Evolutionary conservation across 2,888 invertebrate genomes (phyloP).

Genomic region (Drosophila dives): DNA sequence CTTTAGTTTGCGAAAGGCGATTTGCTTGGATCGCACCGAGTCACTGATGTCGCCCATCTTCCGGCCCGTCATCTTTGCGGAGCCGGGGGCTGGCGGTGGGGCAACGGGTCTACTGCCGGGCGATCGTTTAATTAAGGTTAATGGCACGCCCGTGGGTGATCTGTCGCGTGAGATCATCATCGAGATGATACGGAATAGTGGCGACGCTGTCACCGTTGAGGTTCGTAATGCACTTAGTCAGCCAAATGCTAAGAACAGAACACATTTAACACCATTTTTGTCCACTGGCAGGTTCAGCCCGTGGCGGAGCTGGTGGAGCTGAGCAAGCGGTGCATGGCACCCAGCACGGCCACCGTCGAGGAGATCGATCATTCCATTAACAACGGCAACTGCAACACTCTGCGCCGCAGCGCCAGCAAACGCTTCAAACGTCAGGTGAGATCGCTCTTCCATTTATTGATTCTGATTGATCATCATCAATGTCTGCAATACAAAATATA

Average conservation of each 20-base stretch:
- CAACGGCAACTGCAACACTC: slow-evolving; percentile 88
- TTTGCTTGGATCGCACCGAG: slow-evolving; percentile 89
- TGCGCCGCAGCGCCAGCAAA: slow-evolving; percentile 92
- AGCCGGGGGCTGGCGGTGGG: slow-evolving; percentile 92
- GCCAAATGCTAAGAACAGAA: too few species aligned
- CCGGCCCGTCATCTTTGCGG: slow-evolving; percentile 93
- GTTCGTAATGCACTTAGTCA: slow-evolving; percentile 85
- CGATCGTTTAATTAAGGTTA: slow-evolving; percentile 96
- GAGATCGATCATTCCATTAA: slow-evolving; percentile 80
- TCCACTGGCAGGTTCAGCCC: slow-evolving; percentile 92
- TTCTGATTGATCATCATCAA: slow-evolving; percentile 52
- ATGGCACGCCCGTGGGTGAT: slow-evolving; percentile 93
- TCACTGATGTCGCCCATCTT: slow-evolving; percentile 83
- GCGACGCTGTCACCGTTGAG: slow-evolving; percentile 93
- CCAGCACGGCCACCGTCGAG: slow-evolving; percentile 73
- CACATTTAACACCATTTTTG: neutral
- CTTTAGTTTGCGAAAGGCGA: slow-evolving; percentile 95
- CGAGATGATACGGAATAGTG: slow-evolving; percentile 95
- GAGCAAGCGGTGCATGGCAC: slow-evolving; percentile 89
- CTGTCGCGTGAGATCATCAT: slow-evolving; percentile 96
- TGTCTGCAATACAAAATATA: slow-evolving; percentile 10
- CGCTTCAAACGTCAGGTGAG: slow-evolving; percentile 88
- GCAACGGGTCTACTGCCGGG: slow-evolving; percentile 96
- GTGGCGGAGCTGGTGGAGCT: slow-evolving; percentile 96
- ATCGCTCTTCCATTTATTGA: slow-evolving; percentile 12